phyloP scores from a whole-genome alignment of 2,888 invertebrate species.

The Sinhomidia bicolor region DNA sequence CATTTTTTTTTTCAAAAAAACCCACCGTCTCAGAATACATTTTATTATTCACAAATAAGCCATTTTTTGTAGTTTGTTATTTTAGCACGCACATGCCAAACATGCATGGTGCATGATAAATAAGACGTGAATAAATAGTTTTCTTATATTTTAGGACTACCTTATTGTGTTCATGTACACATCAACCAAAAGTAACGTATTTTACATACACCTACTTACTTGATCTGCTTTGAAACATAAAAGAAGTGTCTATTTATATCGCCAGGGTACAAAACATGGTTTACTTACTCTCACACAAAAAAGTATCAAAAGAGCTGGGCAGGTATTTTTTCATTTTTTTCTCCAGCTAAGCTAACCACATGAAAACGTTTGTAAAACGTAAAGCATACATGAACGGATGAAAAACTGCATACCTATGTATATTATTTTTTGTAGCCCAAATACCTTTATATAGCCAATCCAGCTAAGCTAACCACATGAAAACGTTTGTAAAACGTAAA shows the following conservation, averaged over 20 bases:
- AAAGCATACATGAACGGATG: not conserved
- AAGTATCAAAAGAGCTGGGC: not conserved
- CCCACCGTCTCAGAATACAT: conserved; percentile 14
- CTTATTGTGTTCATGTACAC: too few relatives aligned
- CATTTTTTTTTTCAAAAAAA: conserved; percentile 59
- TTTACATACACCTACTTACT: not conserved
- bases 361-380: conserved; percentile 34
- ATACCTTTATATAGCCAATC: too few relatives aligned
- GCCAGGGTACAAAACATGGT: too few relatives aligned
- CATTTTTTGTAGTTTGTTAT: conserved; percentile 23
- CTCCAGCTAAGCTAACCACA: not conserved
- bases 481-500: conserved; percentile 18
- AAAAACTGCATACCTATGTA: not conserved
- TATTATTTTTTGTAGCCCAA: too few relatives aligned
- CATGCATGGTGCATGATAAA: conserved; percentile 20
- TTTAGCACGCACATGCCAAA: conserved; percentile 2
- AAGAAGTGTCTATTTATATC: too few relatives aligned
- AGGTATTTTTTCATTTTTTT: conserved; percentile 4
- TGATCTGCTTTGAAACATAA: not conserved
- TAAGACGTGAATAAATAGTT: conserved; percentile 37
- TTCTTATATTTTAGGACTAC: not conserved
- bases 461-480: conserved; percentile 18
- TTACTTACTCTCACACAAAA: not conserved
- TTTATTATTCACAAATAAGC: not conserved
- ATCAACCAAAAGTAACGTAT: not conserved